phyloP scores from a whole-genome alignment of 2,113 vertebrate genomes.

The Gallinago paraguaiae region DNA sequence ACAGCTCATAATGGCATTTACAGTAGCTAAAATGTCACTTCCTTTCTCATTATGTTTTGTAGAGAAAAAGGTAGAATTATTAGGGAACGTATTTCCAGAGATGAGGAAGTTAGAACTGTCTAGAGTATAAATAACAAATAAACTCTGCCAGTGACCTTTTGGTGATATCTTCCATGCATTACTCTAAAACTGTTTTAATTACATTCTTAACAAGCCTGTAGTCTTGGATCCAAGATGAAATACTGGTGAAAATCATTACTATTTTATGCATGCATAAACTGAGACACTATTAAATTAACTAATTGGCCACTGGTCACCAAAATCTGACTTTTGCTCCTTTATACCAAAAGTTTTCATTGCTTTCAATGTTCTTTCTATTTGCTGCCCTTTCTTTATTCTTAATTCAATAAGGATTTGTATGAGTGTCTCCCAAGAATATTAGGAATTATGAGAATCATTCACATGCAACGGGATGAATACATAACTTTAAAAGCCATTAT shows the following conservation, averaged over 20 bases:
- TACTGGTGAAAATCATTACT: not conserved
- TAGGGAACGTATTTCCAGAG: not conserved
- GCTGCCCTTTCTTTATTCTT: not conserved
- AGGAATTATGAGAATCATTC: not conserved
- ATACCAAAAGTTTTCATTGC: not conserved
- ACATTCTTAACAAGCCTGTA: not conserved
- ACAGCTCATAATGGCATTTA: slow-evolving; percentile 48
- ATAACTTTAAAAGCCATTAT: not conserved
- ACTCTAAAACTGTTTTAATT: not conserved
- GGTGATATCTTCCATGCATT: not conserved
- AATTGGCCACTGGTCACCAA: not conserved
- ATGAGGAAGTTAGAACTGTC: not conserved
- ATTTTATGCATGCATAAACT: not conserved
- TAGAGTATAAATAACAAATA: slow-evolving; percentile 15
- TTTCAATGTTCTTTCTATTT: not conserved
- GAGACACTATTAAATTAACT: not conserved
- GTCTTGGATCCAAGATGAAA: not conserved
- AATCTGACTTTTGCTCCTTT: not conserved
- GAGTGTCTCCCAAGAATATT: not conserved
- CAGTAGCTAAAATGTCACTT: slow-evolving; percentile 34
- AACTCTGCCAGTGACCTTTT: not conserved
- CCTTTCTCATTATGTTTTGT: not conserved
- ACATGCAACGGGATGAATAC: not conserved
- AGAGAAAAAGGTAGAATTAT: not conserved
- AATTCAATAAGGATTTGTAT: not conserved